Evolutionary conservation across 2,113 vertebrate species (phyloP).

Genomic region (Asarcornis scutulata): DNA sequence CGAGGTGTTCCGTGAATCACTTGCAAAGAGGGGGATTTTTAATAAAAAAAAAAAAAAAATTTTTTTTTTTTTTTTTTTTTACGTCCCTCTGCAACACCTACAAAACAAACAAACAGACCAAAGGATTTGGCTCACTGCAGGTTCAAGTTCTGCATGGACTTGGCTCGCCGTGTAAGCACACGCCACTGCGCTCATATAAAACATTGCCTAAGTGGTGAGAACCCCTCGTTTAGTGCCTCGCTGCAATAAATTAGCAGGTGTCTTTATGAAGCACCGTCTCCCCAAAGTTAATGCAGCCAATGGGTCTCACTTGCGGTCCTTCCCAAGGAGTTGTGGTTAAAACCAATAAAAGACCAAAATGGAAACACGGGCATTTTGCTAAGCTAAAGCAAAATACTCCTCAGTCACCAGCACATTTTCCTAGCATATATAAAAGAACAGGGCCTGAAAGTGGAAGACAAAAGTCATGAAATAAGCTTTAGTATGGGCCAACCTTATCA

Average conservation of each 20-base stretch:
- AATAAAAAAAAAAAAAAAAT: too few relatives aligned
- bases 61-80: not conserved
- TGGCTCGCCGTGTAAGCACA: fast-evolving
- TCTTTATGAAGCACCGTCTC: not conserved
- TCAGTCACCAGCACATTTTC: fast-evolving
- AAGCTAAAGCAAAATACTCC: not conserved
- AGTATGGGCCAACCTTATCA: not conserved
- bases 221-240: not conserved
- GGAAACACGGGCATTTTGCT: not conserved
- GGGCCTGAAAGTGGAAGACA: not conserved
- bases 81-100: slow-evolving; percentile 10
- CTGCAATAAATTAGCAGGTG: slow-evolving; percentile 8
- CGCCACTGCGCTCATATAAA: not conserved
- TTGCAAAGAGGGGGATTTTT: not conserved
- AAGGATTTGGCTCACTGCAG: fast-evolving
- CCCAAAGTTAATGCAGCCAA: fast-evolving
- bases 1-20: slow-evolving; percentile 29
- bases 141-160: not conserved
- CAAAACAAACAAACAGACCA: slow-evolving; percentile 1
- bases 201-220: not conserved
- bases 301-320: not conserved
- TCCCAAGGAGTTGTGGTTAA: not conserved
- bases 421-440: not conserved
- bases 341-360: not conserved
- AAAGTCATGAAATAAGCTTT: not conserved